Evolutionary conservation across 37 sponge, comb jelly and placozoan species (phyloP), one percentile per base, ranked within the genome.

Genomic region (Cliona cf. orientalis): DNA sequence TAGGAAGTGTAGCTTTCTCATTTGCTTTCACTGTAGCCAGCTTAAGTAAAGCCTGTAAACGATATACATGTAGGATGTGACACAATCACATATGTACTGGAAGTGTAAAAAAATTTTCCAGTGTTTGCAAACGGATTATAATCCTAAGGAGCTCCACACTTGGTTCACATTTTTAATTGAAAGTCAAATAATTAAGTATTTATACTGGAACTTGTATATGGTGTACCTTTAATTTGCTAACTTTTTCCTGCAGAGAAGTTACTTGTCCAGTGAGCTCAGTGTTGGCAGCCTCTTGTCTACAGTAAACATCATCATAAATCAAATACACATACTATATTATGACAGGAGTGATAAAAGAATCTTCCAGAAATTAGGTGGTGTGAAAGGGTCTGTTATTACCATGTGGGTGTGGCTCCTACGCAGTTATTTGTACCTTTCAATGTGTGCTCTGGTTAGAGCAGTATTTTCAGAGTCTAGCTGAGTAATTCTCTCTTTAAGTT

Each of bases 381-480:
- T n/a, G n/a, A n/a, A n/a, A n/a, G n/a, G n/a, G n/a, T n/a, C n/a
- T n/a, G n/a, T n/a, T n/a, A n/a, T n/a, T n/a, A n/a, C n/a, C n/a
- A n/a, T n/a, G n/a, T n/a, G n/a, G n/a, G n/a, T n/a, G n/a, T n/a
- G n/a, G n/a, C n/a, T n/a, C n/a, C n/a, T n/a, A n/a, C n/a, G n/a
- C n/a, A n/a, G n/a, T n/a, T n/a, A n/a, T n/a, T n/a, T n/a, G 11
- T 72, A 80, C 88, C 75, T 88, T 32, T 88, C 78, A 58, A 81
- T 22, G 21, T 77, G 89, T 33, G 78, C 83, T 62, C 42, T 82
- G 5, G 85, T 84, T 6, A 84, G 55, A 3, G 81, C 67, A 23
- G 86, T 90, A 53, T 90, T 90, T 59, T 84, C 90, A n/a, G 83
- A 56, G 40, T 90, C 85, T 2, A 89, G 46, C 31, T 89, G 84